Base-by-base conservation (phyloP, 2,888 invertebrate species). In the Orthosia incerta region DNA sequence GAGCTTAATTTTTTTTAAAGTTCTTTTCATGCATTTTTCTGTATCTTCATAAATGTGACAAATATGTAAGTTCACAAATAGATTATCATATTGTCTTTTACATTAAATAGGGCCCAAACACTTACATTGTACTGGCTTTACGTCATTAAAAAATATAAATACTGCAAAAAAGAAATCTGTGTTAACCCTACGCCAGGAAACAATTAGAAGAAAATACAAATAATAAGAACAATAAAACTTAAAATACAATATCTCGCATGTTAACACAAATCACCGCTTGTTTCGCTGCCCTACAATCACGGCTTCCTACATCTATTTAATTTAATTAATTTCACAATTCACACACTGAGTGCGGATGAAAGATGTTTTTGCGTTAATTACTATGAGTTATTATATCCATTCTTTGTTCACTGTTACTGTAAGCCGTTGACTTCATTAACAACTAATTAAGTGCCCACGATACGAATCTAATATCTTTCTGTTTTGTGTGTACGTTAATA, bases 381-480 rank as follows among this genome's bases (percentile, higher is more conserved):
- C 87, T 73, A 84, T 83, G 86, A 88, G 80, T 87, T 87, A 88
- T 87, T 86, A 86, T 86, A 79, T 76, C 80, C 76, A 85, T 80
- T 86, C 87, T 88, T 88, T 89, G 86, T 88, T 87, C 79, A 80
- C 85, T 80, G 89, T 88, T 87, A 87, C 83, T 86, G 88, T 87
- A 85, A 89, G 86, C 88, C 84, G 87, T 86, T 89, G 87, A 89
- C 88, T 90, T 91, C 90, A 92, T 92, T 93, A 92, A 83, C 86
- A 86, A 81, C 86, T 85, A 90, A 92, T 92, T 92, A 89, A 89
- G 84, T 89, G 86, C 84, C 71, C 80, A 84, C 83, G 92, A 92
- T 92, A 93, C 77, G 76, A 87, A 92, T 92, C 92, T 89, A 88
- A 91, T 92, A 84, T 86, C 73, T 71, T 67, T 80, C 71, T 76